These are phyloP conservation scores for Neosalanx taihuensis DNA, from an alignment of 2,797 vertebrate species.

Conservation along the genomic window DNA sequence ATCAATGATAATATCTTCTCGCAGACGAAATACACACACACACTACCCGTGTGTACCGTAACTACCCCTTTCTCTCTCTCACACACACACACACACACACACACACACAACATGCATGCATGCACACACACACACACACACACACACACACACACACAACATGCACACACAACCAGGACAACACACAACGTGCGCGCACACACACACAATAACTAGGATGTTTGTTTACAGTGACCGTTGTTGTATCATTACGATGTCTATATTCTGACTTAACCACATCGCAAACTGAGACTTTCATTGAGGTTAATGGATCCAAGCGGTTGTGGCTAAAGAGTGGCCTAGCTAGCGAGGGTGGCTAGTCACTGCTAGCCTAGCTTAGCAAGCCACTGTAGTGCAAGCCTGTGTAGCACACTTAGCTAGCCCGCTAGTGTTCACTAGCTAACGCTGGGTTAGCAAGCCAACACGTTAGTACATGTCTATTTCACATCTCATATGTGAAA, in stretches of 20 bases:
- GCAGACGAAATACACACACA: not conserved
- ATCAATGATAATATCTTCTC: not conserved
- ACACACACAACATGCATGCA: not conserved
- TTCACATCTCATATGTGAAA: not conserved
- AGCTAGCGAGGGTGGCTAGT: not conserved
- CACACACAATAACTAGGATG: not conserved
- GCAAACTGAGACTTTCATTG: no score
- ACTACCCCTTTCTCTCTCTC: not conserved
- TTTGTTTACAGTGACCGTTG: not conserved
- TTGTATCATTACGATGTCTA: not conserved
- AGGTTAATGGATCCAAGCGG: no score
- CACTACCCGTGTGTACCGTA: not conserved
- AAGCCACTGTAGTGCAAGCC: not conserved
- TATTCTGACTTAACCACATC: no score
- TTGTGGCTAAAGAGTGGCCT: not conserved
- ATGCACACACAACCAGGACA: not conserved
- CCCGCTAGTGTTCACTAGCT: not conserved
- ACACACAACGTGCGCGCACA: not conserved
- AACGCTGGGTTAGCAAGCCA: conserved; percentile 1
- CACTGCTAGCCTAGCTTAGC: not conserved
- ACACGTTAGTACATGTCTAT: not conserved
- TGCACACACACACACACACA: no score
- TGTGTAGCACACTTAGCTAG: not conserved
- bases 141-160: no score
- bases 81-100: not conserved